Evolutionary conservation across 1,140 invertebrate genomes (phyloP).

Genomic region (Macrostomum lignano): DNA sequence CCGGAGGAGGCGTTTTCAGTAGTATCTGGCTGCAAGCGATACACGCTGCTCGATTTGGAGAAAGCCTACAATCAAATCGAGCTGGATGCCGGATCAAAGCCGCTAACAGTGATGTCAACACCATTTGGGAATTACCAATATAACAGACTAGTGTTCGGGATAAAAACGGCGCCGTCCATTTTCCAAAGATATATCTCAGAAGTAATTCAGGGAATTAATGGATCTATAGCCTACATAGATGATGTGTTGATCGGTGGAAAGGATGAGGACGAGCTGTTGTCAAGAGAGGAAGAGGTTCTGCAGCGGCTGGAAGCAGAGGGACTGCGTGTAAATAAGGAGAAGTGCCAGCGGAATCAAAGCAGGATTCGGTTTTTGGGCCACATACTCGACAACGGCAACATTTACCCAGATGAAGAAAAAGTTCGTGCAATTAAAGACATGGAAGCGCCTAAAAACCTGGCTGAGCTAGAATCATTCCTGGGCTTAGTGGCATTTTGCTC

Average conservation of each 20-base stretch:
- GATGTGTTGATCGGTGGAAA: constrained; percentile 10
- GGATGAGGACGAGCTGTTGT: constrained; percentile 10
- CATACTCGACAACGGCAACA: constrained; percentile 8
- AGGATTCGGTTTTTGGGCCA: constrained; percentile 11
- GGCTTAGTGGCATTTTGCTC: constrained; percentile 9
- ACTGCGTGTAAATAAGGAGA: constrained; percentile 10
- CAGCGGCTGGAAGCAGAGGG: constrained; percentile 9
- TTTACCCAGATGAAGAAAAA: constrained; percentile 8
- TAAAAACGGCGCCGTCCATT: constrained; percentile 2
- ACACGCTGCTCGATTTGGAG: no score
- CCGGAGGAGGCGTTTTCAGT: no score
- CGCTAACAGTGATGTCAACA: no score
- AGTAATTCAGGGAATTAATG: constrained; percentile 7
- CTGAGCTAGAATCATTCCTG: constrained; percentile 10
- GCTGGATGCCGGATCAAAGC: no score
- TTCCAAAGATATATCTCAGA: constrained; percentile 2
- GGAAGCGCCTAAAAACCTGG: constrained; percentile 9
- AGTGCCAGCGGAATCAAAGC: constrained; percentile 10
- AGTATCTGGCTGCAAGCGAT: no score
- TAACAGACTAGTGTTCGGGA: no score
- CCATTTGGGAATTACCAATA: no score
- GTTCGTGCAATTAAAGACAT: constrained; percentile 11
- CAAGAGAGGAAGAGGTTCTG: constrained; percentile 9
- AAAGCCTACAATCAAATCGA: no score
- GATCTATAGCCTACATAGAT: constrained; percentile 7